Evolutionary conservation across 2,113 vertebrate species (phyloP), one percentile per base, ranked within the genome.

Genomic region (Corvus hawaiiensis): DNA sequence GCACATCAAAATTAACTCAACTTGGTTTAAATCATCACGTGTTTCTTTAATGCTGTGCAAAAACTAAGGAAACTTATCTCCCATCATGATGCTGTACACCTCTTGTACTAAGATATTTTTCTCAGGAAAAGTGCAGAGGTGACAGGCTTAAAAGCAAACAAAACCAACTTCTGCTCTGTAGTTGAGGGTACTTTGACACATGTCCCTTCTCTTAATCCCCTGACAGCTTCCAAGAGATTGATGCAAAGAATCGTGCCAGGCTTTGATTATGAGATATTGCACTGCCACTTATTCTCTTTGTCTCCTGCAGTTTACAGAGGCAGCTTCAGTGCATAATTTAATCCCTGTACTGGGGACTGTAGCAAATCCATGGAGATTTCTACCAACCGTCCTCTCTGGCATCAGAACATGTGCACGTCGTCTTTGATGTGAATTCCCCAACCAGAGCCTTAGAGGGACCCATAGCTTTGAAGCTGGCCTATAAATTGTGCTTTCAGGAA

Each of bases 351-450:
- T 33, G 84, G 96, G 97, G 97, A 97, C 97, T 94, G 96, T 41
- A 68, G 96, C 54, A 89, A 96, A 90, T 97, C 96, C 97, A 94
- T 22, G 8, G 97, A 97, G 98, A 93, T 91, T 95, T 93, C 94
- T 89, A 89, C 89, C 91, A 85, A 76, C 96, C 95, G 7, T 97
- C 97, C 97, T 96, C 89, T 84, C 85, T 71, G 91, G 97, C 97
- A 97, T 96, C 95, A 97, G 94, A 98, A 97, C 97, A 93, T 89
- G 90, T 86, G 89, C 46, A 41, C 37, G 5, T 84, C 16, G 15
- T 41, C 97, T 98, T 98, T 98, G 98, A 98, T 98, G 98, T 98
- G 96, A 98, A 94, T 97, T 98, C 98, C 98, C 96, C 96, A 96
- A 97, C 97, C 93, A 87, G 90, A 94, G 96, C 91, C 96, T 96